Evolutionary conservation across 2,888 invertebrate genomes (phyloP), one percentile per base, ranked within the genome.

Genomic region (Scaptomyza tumidula): DNA sequence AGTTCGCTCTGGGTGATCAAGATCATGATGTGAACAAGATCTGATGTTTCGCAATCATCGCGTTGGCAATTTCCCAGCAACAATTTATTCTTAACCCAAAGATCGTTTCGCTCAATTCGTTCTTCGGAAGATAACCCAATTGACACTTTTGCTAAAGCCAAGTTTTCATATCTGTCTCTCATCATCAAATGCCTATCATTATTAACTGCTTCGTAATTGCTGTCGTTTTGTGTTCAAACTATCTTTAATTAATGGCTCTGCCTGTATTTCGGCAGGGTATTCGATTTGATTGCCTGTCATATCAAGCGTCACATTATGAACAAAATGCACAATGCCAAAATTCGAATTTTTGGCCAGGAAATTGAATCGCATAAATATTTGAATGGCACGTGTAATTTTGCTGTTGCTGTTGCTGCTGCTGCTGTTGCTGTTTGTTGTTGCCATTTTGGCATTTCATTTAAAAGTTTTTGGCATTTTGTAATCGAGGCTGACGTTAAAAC

Each of bases 1-100:
- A 74, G 69, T 75, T 70, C 70, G 75, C 62, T 66, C 54, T 63
- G 74, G 59, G 71, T 71, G 71, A 57, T 56, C 74, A 49, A 66
- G 78, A 81, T 80, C 29, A 45, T 41, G 37, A 19, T 19, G 19
- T 19, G 19, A 19, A 19, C 19, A 2, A 19, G 19, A 19, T 19
- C n/a, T 37, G 2, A 2, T 31, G 33, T 39, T 39, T 39, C 39
- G 53, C 65, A 55, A 54, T 49, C 74, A 31, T 33, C 66, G 81
- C 81, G 78, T 78, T 81, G 78, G 33, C 33, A 10, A 10, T 33
- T 24, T 24, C 24, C 33, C 9, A 33, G 33, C 33, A 10, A 10
- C 33, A 1, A 33, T 6, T 33, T 33, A 6, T 33, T 33, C 33
- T 9, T 19, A 19, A 19, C n/a, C n/a, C n/a, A n/a, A n/a, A n/a